Percentiles rank a stretch among this genome's conserved stretches.
These are phyloP conservation scores for Idris sp. DNA, from an alignment of 1,140 invertebrate genomes.

Conservation along the genomic window DNA sequence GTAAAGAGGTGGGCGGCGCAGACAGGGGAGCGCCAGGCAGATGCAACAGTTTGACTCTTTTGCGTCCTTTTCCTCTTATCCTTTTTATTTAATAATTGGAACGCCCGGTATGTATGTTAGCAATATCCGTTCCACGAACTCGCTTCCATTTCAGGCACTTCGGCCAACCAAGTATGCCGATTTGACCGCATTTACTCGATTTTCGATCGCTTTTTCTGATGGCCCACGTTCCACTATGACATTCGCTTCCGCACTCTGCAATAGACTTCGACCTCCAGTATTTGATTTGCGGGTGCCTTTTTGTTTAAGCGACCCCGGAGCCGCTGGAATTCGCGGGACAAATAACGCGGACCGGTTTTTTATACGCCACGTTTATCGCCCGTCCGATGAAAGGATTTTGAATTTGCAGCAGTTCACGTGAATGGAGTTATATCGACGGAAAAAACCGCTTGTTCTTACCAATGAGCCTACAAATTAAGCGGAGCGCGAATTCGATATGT, in stretches of 20 bases:
- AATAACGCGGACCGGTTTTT: constrained; percentile 11
- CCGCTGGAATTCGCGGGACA: constrained; percentile 13
- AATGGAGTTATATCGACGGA: constrained; percentile 3
- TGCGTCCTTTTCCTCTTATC: constrained; percentile 67
- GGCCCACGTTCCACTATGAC: constrained; percentile 2
- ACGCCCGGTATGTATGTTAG: constrained; percentile 68
- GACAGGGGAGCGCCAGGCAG: constrained; percentile 17
- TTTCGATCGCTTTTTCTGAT: constrained; percentile 50
- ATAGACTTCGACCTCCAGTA: constrained; percentile 24
- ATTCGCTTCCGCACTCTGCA: constrained; percentile 29
- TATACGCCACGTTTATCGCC: constrained; percentile 8
- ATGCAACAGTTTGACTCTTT: constrained; percentile 58
- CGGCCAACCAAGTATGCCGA: constrained; percentile 50
- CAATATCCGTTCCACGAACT: constrained; percentile 69
- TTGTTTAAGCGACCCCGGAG: constrained; percentile 9
- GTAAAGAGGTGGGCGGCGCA: constrained; percentile 15
- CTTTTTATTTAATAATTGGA: constrained; percentile 72
- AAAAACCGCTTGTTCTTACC: constrained; percentile 6
- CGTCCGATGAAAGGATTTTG: constrained; percentile 13
- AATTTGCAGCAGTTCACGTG: constrained; percentile 23
- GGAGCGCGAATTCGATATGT: constrained; percentile 27
- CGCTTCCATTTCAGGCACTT: constrained; percentile 68
- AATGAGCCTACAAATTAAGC: constrained; percentile 32
- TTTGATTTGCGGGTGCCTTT: constrained; percentile 27
- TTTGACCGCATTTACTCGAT: constrained; percentile 55